Evolutionary conservation across 2,888 invertebrate genomes (phyloP).

Genomic region (Sicus ferrugineus): DNA sequence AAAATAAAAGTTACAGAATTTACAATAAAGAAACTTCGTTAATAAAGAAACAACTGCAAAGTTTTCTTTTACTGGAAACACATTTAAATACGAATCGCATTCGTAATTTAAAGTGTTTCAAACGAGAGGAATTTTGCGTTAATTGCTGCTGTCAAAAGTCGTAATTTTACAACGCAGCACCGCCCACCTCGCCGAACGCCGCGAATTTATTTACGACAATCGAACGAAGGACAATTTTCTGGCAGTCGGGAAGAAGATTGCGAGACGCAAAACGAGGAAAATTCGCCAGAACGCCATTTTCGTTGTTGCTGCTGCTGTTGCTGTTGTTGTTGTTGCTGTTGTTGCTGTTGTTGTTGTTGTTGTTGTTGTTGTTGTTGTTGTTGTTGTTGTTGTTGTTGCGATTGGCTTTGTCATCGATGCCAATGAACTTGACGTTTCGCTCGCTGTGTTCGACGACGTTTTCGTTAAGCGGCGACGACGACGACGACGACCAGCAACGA

Average conservation of each 20-base stretch:
- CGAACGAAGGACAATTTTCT: not conserved
- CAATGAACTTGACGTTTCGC: conserved; percentile 33
- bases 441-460: conserved; percentile 35
- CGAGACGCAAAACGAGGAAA: conserved; percentile 18
- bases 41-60: too few species aligned
- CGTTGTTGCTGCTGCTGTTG: conserved; percentile 18
- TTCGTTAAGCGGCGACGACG: conserved; percentile 12
- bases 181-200: not conserved
- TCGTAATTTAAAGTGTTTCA: too few species aligned
- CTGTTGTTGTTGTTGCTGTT: too few species aligned
- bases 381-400: conserved; percentile 35
- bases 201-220: conserved; percentile 1
- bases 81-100: too few species aligned
- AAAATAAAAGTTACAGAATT: too few species aligned
- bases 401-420: conserved; percentile 34
- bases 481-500: not conserved
- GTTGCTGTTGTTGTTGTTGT: conserved; percentile 36
- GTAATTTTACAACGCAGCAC: not conserved
- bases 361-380: conserved; percentile 23
- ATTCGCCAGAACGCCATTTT: conserved; percentile 15
- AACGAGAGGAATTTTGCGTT: too few species aligned
- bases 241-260: not conserved
- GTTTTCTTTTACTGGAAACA: too few species aligned
- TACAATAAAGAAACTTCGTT: too few species aligned
- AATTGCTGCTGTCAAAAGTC: too few species aligned